phyloP scores from a whole-genome alignment of 2,888 invertebrate species.

The Tromatobia lineatoria region DNA sequence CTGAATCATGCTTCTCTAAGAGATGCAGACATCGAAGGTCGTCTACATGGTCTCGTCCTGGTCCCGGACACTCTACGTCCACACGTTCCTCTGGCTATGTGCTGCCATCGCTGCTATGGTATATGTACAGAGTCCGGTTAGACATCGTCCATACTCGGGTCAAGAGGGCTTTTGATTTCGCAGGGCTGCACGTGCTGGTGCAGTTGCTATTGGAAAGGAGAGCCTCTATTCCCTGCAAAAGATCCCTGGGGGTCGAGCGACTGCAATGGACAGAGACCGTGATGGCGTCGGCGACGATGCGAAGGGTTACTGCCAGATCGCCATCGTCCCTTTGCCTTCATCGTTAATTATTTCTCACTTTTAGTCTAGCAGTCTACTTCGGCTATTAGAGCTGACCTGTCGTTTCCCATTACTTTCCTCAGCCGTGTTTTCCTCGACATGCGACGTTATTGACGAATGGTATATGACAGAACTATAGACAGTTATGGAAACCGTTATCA shows the following conservation, averaged over 20 bases:
- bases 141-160: constrained; percentile 16
- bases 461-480: neutral
- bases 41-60: neutral
- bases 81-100: neutral
- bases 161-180: constrained; percentile 33
- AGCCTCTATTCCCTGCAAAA: constrained; percentile 57
- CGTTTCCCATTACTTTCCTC: constrained; percentile 17
- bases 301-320: constrained; percentile 80
- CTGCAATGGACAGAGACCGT: constrained; percentile 50
- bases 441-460: neutral
- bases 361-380: constrained; percentile 82
- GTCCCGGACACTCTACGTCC: neutral
- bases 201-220: constrained; percentile 60
- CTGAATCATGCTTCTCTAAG: constrained; percentile 57
- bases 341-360: constrained; percentile 83
- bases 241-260: constrained; percentile 63
- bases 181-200: constrained; percentile 56
- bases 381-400: constrained; percentile 61
- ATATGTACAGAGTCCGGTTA: constrained; percentile 2
- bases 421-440: neutral
- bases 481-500: neutral
- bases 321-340: constrained; percentile 77
- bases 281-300: constrained; percentile 71
- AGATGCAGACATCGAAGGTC: constrained; percentile 14
- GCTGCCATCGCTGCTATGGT: neutral